A percentile compares a stretch with the other conserved stretches of the same genome.
phyloP scores from a whole-genome alignment of 2,797 vertebrate species.

The Peromyscus nudipes region DNA sequence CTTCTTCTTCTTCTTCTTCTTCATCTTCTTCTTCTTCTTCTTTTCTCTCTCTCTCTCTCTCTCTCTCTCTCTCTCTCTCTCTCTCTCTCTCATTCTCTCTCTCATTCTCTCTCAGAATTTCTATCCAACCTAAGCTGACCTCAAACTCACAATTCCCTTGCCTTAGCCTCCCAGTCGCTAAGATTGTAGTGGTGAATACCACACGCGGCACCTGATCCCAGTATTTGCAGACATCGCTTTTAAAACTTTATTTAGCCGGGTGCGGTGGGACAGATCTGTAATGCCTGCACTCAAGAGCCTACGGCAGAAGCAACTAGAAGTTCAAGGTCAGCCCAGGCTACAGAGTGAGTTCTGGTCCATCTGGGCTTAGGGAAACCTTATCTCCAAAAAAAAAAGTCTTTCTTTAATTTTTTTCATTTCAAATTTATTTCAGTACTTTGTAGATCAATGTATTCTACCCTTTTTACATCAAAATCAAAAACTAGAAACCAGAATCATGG shows the following conservation, averaged over 20 bases:
- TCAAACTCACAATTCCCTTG: background rate
- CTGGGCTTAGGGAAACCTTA: background rate
- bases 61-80: background rate
- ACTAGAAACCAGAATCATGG: slow-evolving; percentile 47
- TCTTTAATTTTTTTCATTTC: slow-evolving; percentile 9
- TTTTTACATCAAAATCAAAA: slow-evolving; percentile 31
- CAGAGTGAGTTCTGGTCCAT: background rate
- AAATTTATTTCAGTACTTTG: slow-evolving; percentile 60
- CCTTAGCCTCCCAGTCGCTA: background rate
- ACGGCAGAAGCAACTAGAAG: background rate
- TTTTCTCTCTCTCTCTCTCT: background rate
- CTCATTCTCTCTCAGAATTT: background rate
- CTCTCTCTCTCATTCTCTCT: background rate
- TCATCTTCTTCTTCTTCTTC: too few species aligned
- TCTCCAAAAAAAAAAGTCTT: background rate
- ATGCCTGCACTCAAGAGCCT: background rate
- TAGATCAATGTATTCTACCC: slow-evolving; percentile 34
- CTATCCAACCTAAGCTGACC: background rate
- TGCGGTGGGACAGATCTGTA: background rate
- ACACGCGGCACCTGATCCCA: background rate
- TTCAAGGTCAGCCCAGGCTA: background rate
- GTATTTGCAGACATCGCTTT: background rate
- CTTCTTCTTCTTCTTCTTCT: too few species aligned
- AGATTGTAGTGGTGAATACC: background rate
- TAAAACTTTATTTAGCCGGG: background rate